Evolutionary conservation across 2,888 invertebrate genomes (phyloP), one percentile per base, ranked within the genome.

Genomic region (Dynastes maya): DNA sequence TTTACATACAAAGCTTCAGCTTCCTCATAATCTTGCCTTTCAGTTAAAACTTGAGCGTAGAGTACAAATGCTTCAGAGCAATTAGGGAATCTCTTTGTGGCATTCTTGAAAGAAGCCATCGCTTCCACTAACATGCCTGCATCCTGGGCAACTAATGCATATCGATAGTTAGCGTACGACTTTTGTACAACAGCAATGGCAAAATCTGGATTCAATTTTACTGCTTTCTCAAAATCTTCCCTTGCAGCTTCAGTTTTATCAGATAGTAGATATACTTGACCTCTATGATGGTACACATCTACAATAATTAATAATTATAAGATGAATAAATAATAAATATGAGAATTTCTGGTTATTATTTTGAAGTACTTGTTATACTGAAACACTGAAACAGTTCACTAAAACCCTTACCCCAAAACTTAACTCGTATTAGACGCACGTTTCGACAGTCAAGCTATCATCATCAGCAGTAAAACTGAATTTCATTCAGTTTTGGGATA

Each of bases 261-360:
- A 85, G 96, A 89, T 68, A 98, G 89, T 81, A 98, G 90, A 86
- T 95, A 92, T 8, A 97, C 94, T 92, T 98, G 93, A 72, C 97
- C 98, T 81, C 97, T 91, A 86, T 98, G 98, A 87, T 98, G 97
- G 88, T 95, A 98, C 75, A 98, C 93, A 87, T 98, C 98, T 29
- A 79, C 13, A 74, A n/a, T 84, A 83, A 63, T 95, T 92, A 45
- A 77, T 37, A 75, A 76, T 53, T 71, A 27, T 40, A 45, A 29
- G 29, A 51, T 53, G 37, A 55, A 11, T 49, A 68, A 72, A 29
- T 37, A 72, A 72, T 72, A 27, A 37, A 61, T n/a, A 11, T 45
- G 45, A 11, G 11, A 45, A 8, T 45, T 45, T 11, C 45, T 45
- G 32, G 32, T 4, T 37, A 37, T 37, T 37, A 37, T 5, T 37